phyloP scores from a whole-genome alignment of 2,888 invertebrate species.

The Seira ritae region DNA sequence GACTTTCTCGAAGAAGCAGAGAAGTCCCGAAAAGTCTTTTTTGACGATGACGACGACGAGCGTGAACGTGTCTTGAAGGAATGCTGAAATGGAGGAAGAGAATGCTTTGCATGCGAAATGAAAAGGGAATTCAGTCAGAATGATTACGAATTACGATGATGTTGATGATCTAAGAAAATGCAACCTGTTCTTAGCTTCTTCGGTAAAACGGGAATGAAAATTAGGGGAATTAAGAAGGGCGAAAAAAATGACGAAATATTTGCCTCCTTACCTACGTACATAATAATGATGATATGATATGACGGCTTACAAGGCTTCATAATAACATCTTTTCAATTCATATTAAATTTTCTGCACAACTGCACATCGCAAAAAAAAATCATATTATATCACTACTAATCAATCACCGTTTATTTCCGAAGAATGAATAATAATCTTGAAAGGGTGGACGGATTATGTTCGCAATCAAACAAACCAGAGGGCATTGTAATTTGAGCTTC shows the following conservation, averaged over 20 bases:
- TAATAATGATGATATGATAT: too few relatives aligned
- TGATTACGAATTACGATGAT: too few relatives aligned
- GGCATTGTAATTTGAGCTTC: background rate
- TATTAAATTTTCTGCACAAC: too few relatives aligned
- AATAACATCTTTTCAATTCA: conserved; percentile 16
- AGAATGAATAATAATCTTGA: conserved; percentile 5
- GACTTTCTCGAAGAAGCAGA: too few relatives aligned
- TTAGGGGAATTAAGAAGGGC: too few relatives aligned
- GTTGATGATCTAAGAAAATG: too few relatives aligned
- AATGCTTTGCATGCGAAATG: conserved; percentile 30
- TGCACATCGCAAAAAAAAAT: conserved; percentile 43
- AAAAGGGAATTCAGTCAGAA: too few relatives aligned
- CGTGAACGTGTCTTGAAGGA: conserved; percentile 45
- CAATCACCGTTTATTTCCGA: conserved; percentile 5
- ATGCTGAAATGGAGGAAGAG: conserved; percentile 44
- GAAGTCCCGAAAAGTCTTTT: background rate
- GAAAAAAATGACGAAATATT: too few relatives aligned
- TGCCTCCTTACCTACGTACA: too few relatives aligned
- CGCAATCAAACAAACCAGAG: background rate
- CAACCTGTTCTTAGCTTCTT: conserved; percentile 44
- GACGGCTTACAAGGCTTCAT: conserved; percentile 10
- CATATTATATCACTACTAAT: conserved; percentile 41
- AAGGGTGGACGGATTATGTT: background rate
- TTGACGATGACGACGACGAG: conserved; percentile 10
- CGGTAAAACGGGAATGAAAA: too few relatives aligned